Evolutionary conservation across 2,888 invertebrate genomes (phyloP), one percentile per base, ranked within the genome.

Genomic region (Eupithecia pulchellata): DNA sequence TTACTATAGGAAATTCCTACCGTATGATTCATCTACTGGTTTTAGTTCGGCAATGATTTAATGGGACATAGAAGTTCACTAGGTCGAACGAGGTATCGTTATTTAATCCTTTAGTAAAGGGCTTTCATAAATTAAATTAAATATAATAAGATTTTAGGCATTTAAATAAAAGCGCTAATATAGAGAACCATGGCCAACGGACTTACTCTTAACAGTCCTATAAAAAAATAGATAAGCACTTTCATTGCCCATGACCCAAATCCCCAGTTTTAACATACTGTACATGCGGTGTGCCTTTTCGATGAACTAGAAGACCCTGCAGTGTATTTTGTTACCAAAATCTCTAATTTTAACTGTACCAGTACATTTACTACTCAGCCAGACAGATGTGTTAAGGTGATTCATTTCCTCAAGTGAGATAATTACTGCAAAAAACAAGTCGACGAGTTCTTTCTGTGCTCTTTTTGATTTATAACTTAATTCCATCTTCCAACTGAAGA

Each of bases 391-490:
- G 66, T 68, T 58, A 55, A 66, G 64, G 71, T 75, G 73, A 74
- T 69, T 69, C 74, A 75, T 77, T 76, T 71, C 69, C 14, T 20
- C 52, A 66, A 72, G 73, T 71, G 72, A 75, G 71, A 69, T 81
- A 82, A 82, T 81, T 77, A 76, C 62, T 65, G 78, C 77, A 82
- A 83, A 84, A n/a, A 84, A 81, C 70, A 76, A 64, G 36, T 69
- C 61, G 66, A 71, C 30, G 32, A 60, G 9, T 60, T 30, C 73
- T 68, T 72, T 73, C 75, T 57, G 69, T 64, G 52, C 57, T 64
- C 64, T 63, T 67, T 70, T 78, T 81, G 80, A 80, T 83, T 80
- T 82, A 82, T 79, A 81, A 82, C 81, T 79, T 81, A 81, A 83
- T 76, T 73, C 42, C 64, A 65, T 65, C 52, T 68, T 61, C 42